Percentiles rank a stretch among this genome's conserved stretches.
These are phyloP conservation scores for Helicoverpa zea DNA, from an alignment of 1,140 invertebrate species.

Conservation along the genomic window DNA sequence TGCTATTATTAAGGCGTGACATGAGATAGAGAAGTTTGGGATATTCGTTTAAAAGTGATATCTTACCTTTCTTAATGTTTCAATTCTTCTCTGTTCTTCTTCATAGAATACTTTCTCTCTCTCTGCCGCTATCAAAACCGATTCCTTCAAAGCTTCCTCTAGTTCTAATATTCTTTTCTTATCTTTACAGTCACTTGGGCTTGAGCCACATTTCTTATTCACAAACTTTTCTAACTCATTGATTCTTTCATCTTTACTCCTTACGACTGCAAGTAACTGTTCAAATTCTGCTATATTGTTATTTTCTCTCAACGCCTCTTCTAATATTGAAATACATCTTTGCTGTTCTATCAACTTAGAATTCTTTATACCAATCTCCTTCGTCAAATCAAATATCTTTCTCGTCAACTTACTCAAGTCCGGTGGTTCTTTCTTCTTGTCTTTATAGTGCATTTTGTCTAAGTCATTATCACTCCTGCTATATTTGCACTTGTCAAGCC, in stretches of 20 bases:
- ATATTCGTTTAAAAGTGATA: conserved; percentile 30
- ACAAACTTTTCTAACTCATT: conserved; percentile 85
- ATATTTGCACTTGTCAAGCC: conserved; percentile 77
- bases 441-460: conserved; percentile 60
- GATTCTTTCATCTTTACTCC: conserved; percentile 86
- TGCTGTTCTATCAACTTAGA: conserved; percentile 87
- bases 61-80: conserved; percentile 89
- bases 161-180: conserved; percentile 91
- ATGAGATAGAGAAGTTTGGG: too few species aligned
- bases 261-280: conserved; percentile 84
- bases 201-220: conserved; percentile 83
- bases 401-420: conserved; percentile 75
- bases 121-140: conserved; percentile 89
- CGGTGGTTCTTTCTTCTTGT: conserved; percentile 60
- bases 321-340: conserved; percentile 86
- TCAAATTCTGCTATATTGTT: conserved; percentile 87
- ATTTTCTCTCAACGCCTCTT: conserved; percentile 86
- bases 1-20: too few species aligned
- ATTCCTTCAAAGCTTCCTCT: conserved; percentile 92
- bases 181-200: conserved; percentile 66
- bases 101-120: conserved; percentile 88
- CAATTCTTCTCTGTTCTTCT: conserved; percentile 88
- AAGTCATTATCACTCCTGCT: conserved; percentile 79
- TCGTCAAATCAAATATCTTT: conserved; percentile 82
- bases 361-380: conserved; percentile 85